These are phyloP conservation scores for Eutrigla gurnardus DNA, from an alignment of 2,797 vertebrate species.

Conservation along the genomic window DNA sequence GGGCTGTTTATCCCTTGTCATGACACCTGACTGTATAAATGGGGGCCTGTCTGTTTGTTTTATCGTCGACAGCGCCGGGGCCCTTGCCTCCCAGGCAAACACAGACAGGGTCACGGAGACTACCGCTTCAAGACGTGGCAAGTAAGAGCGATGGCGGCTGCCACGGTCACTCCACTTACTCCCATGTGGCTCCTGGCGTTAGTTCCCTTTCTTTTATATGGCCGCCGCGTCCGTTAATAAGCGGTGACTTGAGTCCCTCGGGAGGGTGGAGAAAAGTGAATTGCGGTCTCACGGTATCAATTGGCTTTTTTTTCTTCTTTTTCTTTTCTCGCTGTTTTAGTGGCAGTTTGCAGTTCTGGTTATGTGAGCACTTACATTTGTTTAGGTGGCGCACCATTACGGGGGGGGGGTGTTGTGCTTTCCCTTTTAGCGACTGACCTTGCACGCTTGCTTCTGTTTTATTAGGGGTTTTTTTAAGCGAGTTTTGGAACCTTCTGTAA, in stretches of 20 bases:
- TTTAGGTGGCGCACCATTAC: constrained; percentile 53
- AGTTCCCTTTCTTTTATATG: constrained; percentile 48
- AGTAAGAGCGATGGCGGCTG: constrained; percentile 77
- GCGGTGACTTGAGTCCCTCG: constrained; percentile 52
- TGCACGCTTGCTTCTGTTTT: constrained; percentile 10
- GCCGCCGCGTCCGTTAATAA: constrained; percentile 62
- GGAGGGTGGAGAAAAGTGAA: constrained; percentile 61
- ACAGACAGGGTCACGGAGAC: constrained; percentile 73
- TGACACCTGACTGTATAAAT: constrained; percentile 84
- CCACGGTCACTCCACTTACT: constrained; percentile 79
- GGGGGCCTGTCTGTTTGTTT: constrained; percentile 79
- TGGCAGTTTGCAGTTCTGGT: constrained; percentile 43
- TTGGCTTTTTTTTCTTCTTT: constrained; percentile 6
- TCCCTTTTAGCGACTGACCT: constrained; percentile 35
- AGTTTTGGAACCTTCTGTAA: background rate
- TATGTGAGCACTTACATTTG: constrained; percentile 62
- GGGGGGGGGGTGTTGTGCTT: constrained; percentile 9
- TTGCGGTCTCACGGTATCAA: constrained; percentile 60
- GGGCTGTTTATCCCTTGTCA: constrained; percentile 78
- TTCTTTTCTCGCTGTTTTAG: constrained; percentile 44
- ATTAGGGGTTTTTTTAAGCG: background rate
- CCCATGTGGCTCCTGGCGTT: constrained; percentile 72
- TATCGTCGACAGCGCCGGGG: constrained; percentile 72
- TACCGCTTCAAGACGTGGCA: constrained; percentile 73
- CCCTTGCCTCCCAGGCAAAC: constrained; percentile 72